A percentile compares a stretch with the other conserved stretches of the same genome.
Evolutionary conservation across 2,888 invertebrate species (phyloP).

Genomic region (Pterostichus niger): DNA sequence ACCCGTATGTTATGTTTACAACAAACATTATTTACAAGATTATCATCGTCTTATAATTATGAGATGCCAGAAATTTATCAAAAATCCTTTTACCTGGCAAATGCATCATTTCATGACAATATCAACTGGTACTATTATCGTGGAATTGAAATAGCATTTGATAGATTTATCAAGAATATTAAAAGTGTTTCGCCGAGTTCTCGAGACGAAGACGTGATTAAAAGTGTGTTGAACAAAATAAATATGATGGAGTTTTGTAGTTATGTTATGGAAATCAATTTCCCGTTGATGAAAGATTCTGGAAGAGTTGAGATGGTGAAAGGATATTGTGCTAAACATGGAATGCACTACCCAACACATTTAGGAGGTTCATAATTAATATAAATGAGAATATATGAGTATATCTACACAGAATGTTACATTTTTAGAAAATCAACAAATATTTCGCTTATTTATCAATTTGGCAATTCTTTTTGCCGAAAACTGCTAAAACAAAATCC

Average conservation of each 20-base stretch:
- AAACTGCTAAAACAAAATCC: too few relatives aligned
- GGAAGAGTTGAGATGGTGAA: constrained; percentile 72
- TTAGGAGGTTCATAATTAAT: constrained; percentile 72
- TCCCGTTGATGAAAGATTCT: constrained; percentile 72
- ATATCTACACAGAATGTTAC: too few relatives aligned
- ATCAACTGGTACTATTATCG: constrained; percentile 74
- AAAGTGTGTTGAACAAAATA: constrained; percentile 71
- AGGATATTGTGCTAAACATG: constrained; percentile 74
- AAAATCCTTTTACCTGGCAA: constrained; percentile 74
- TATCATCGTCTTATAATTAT: constrained; percentile 68
- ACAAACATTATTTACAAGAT: background rate
- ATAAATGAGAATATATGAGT: background rate
- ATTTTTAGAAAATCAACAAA: too few relatives aligned
- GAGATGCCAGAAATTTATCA: constrained; percentile 74
- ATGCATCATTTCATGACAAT: constrained; percentile 74
- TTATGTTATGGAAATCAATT: constrained; percentile 73
- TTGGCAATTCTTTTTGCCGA: too few relatives aligned
- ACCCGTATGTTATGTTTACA: background rate
- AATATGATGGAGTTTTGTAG: constrained; percentile 73
- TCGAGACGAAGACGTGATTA: constrained; percentile 68
- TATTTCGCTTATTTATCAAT: too few relatives aligned
- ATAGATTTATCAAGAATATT: constrained; percentile 71
- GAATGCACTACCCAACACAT: constrained; percentile 71
- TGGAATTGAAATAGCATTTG: constrained; percentile 73
- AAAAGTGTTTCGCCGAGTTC: constrained; percentile 66